phyloP scores from a whole-genome alignment of 1,140 invertebrate species.

The Propsilocerus akamusi region DNA sequence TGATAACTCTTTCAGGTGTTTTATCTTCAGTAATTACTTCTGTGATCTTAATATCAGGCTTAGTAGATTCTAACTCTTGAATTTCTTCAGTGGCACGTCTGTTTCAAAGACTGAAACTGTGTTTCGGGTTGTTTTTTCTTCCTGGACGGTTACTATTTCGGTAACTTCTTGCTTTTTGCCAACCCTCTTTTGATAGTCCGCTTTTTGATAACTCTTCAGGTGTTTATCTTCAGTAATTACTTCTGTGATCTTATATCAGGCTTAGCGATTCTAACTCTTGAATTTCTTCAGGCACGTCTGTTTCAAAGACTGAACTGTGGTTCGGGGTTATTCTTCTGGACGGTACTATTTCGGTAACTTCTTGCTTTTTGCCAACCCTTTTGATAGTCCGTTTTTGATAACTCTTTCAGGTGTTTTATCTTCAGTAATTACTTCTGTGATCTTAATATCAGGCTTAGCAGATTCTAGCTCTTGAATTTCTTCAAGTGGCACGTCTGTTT shows the following conservation, averaged over 20 bases:
- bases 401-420: neutral
- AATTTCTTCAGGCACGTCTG: conserved; percentile 12
- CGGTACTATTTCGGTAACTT: conserved; percentile 18
- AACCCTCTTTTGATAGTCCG: conserved; percentile 16
- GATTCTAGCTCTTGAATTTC: conserved; percentile 3
- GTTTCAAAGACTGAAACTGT: neutral
- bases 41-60: neutral
- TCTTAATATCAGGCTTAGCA: conserved; percentile 12
- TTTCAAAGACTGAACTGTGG: conserved; percentile 5
- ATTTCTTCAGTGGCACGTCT: conserved; percentile 7
- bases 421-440: neutral
- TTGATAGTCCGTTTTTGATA: conserved; percentile 14
- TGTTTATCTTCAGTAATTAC: neutral
- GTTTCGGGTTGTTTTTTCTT: conserved; percentile 11
- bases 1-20: conserved; percentile 12
- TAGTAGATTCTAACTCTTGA: neutral
- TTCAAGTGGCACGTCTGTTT: conserved; percentile 12
- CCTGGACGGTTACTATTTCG: conserved; percentile 16
- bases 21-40: conserved; percentile 10
- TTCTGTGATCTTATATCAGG: conserved; percentile 7
- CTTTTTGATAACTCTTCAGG: conserved; percentile 6
- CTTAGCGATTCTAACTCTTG: conserved; percentile 7
- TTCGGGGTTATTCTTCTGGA: conserved; percentile 8
- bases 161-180: conserved; percentile 19
- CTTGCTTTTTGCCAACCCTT: conserved; percentile 19